Conservation (phyloP, 2,888 invertebrate species). For the Junonia oenone region DNA sequence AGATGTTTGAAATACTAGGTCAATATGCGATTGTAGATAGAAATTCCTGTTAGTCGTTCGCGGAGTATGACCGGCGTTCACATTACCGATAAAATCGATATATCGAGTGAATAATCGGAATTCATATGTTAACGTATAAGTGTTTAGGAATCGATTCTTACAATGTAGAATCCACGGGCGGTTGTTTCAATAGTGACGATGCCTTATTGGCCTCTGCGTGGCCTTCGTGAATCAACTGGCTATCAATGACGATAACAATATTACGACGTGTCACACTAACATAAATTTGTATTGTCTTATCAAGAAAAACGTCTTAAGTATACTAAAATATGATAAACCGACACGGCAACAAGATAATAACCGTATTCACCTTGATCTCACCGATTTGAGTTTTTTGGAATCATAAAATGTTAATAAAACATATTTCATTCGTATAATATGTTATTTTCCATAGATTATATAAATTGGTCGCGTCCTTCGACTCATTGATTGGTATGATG, state of each 20-base stretch:
- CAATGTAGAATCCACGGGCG: not conserved
- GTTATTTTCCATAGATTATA: slow-evolving; percentile 17
- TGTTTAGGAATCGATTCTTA: not conserved
- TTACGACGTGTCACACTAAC: slow-evolving; percentile 71
- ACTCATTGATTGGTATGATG: slow-evolving; percentile 6
- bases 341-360: slow-evolving; percentile 63
- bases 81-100: slow-evolving; percentile 4
- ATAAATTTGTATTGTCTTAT: slow-evolving; percentile 76
- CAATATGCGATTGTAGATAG: slow-evolving; percentile 32
- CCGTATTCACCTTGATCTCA: slow-evolving; percentile 29
- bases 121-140: not conserved
- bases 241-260: slow-evolving; percentile 71
- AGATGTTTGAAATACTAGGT: slow-evolving; percentile 32
- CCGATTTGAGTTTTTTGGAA: slow-evolving; percentile 15
- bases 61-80: slow-evolving; percentile 14
- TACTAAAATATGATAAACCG: slow-evolving; percentile 50
- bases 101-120: not conserved
- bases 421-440: slow-evolving; percentile 16
- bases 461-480: slow-evolving; percentile 6
- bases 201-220: slow-evolving; percentile 58
- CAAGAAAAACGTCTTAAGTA: slow-evolving; percentile 54
- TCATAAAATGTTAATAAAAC: slow-evolving; percentile 9
- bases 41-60: slow-evolving; percentile 19
- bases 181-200: slow-evolving; percentile 23
- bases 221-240: slow-evolving; percentile 49